Percentiles rank a stretch among this genome's conserved stretches.
These are phyloP conservation scores for Pseudomugil gertrudae DNA, from an alignment of 2,797 vertebrate genomes.

Conservation along the genomic window DNA sequence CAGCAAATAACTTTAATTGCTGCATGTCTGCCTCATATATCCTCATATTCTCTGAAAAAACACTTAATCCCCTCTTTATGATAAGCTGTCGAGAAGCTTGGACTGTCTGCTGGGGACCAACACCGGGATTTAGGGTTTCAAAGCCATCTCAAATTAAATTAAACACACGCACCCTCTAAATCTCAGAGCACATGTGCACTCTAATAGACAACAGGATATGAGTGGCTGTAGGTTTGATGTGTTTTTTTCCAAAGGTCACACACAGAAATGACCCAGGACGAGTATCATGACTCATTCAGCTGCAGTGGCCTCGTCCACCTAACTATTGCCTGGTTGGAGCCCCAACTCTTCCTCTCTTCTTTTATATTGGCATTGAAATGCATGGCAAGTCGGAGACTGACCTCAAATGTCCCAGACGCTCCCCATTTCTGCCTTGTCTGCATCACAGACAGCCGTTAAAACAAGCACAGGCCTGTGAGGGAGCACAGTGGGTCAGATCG, in stretches of 20 bases:
- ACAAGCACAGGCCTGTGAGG: conserved; percentile 25
- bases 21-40: conserved; percentile 54
- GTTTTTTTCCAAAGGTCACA: conserved; percentile 31
- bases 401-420: conserved; percentile 26
- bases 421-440: conserved; percentile 34
- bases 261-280: conserved; percentile 33
- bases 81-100: conserved; percentile 74
- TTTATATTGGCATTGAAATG: neutral
- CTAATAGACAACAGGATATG: conserved; percentile 47
- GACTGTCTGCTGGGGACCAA: conserved; percentile 74
- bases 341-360: conserved; percentile 11
- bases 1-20: conserved; percentile 71
- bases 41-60: conserved; percentile 63
- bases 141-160: conserved; percentile 73
- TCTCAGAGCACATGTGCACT: conserved; percentile 44
- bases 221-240: conserved; percentile 37
- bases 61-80: conserved; percentile 78
- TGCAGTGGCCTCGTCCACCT: conserved; percentile 8
- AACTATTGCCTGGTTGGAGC: neutral
- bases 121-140: conserved; percentile 65
- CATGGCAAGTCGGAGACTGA: neutral
- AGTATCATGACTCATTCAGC: conserved; percentile 43
- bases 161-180: conserved; percentile 49
- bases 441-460: conserved; percentile 55
- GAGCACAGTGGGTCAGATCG: conserved; percentile 25